Conservation (phyloP, 2,113 vertebrate genomes). For the Proteles cristata region DNA sequence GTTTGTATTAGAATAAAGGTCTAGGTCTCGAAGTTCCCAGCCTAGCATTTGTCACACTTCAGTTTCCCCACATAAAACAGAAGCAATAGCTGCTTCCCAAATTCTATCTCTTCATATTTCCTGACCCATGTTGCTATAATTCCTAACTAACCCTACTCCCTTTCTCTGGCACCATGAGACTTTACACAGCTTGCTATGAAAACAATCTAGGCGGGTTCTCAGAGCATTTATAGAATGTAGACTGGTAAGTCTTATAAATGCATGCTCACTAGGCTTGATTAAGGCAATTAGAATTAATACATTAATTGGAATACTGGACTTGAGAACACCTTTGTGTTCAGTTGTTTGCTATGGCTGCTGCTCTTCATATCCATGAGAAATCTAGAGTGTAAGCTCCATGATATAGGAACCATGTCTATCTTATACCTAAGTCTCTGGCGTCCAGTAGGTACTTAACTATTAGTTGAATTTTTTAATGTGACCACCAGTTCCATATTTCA, state of each 20-base stretch:
- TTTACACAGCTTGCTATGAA: not conserved
- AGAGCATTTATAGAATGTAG: not conserved
- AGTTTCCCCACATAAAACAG: not conserved
- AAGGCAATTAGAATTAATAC: not conserved
- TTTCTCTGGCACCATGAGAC: not conserved
- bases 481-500: not conserved
- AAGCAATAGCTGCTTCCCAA: not conserved
- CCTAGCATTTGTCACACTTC: not conserved
- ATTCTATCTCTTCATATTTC: not conserved
- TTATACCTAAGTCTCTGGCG: not conserved
- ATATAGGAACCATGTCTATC: not conserved
- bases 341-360: not conserved
- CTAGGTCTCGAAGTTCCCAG: not conserved
- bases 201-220: not conserved
- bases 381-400: not conserved
- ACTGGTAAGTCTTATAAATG: not conserved
- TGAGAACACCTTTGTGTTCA: not conserved
- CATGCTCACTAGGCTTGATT: not conserved
- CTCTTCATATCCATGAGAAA: not conserved
- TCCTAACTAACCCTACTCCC: not conserved
- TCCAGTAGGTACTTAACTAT: not conserved
- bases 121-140: not conserved
- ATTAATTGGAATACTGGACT: not conserved
- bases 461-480: not conserved
- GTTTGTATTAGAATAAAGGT: not conserved